These are phyloP conservation scores for Capreolus pygargus DNA, from an alignment of 2,113 vertebrate genomes.

Conservation along the genomic window DNA sequence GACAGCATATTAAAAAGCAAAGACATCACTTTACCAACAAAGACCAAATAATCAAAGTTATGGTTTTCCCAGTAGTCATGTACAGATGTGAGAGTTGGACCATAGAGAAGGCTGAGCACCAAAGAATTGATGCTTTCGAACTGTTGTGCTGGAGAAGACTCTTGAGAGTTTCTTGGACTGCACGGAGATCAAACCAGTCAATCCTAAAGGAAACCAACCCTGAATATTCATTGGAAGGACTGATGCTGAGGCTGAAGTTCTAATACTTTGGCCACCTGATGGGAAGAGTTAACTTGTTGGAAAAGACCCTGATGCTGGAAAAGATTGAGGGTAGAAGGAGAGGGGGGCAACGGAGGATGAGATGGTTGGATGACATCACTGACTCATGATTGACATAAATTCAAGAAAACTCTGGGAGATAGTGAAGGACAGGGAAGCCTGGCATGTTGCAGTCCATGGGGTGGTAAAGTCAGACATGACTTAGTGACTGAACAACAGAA, in stretches of 20 bases:
- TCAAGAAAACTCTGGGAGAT: background rate
- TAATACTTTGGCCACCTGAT: background rate
- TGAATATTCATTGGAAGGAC: background rate
- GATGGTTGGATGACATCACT: background rate
- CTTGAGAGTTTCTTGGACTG: background rate
- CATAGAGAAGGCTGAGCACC: background rate
- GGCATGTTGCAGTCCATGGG: background rate
- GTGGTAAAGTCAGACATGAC: background rate
- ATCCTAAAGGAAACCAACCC: background rate
- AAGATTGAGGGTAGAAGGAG: background rate
- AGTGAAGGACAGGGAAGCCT: background rate
- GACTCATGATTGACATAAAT: background rate
- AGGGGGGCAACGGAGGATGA: background rate
- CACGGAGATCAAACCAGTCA: background rate
- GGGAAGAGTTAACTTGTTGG: background rate
- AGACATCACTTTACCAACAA: background rate
- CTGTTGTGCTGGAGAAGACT: background rate
- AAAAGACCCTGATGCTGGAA: background rate
- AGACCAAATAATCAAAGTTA: background rate
- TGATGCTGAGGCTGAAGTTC: background rate
- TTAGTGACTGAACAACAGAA: background rate
- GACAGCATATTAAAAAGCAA: background rate
- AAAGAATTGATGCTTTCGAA: background rate
- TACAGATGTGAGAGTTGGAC: background rate
- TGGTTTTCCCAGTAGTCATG: background rate